Evolutionary conservation across 2,888 invertebrate genomes (phyloP).

Genomic region (Trichogramma dendrolimi): DNA sequence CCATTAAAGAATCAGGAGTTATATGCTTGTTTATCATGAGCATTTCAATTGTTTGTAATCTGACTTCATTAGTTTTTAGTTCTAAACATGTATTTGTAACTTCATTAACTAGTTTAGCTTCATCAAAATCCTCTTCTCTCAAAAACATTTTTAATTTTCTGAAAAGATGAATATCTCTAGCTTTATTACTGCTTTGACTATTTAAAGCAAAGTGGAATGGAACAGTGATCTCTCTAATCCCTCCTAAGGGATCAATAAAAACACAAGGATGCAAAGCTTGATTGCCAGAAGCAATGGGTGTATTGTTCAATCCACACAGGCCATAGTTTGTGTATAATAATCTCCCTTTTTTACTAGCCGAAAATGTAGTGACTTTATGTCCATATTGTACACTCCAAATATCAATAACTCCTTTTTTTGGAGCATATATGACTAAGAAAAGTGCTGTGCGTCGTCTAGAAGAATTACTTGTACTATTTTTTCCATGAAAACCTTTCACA

Average conservation of each 20-base stretch:
- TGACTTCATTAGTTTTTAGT: slow-evolving; percentile 68
- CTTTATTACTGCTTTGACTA: slow-evolving; percentile 80
- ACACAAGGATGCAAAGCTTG: slow-evolving; percentile 68
- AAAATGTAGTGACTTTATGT: slow-evolving; percentile 84
- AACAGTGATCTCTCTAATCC: slow-evolving; percentile 75
- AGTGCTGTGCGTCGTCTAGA: slow-evolving; percentile 60
- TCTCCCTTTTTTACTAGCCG: slow-evolving; percentile 76
- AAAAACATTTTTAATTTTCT: slow-evolving; percentile 69
- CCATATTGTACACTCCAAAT: slow-evolving; percentile 90
- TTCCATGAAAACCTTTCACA: slow-evolving; percentile 25
- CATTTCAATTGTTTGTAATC: slow-evolving; percentile 69
- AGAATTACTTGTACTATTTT: slow-evolving; percentile 25
- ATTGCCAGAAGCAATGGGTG: slow-evolving; percentile 48
- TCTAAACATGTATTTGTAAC: slow-evolving; percentile 59
- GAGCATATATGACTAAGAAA: slow-evolving; percentile 89
- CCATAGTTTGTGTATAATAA: slow-evolving; percentile 78
- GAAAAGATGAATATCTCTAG: slow-evolving; percentile 81
- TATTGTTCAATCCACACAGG: slow-evolving; percentile 68
- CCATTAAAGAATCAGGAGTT: slow-evolving; percentile 60
- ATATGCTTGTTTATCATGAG: slow-evolving; percentile 64
- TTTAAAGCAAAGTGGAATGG: slow-evolving; percentile 90
- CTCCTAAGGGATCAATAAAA: slow-evolving; percentile 78
- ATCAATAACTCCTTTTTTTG: slow-evolving; percentile 86
- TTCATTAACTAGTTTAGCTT: slow-evolving; percentile 56
- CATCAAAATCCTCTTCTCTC: slow-evolving; percentile 56